A percentile compares a stretch with the other conserved stretches of the same genome.
These are phyloP conservation scores for Xestia c-nigrum DNA, from an alignment of 2,888 invertebrate species.

Conservation along the genomic window DNA sequence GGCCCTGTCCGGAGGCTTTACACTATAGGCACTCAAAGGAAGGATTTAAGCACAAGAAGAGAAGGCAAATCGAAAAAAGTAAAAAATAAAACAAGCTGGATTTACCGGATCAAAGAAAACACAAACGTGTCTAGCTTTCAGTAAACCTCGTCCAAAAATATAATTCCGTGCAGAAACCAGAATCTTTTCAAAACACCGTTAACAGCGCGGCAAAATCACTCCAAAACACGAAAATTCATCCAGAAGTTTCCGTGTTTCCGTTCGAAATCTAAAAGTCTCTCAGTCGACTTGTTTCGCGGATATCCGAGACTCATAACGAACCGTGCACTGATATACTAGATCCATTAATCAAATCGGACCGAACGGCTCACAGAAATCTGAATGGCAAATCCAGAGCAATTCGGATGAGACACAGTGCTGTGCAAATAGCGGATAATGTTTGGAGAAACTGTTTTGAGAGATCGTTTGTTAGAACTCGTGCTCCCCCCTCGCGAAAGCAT, in stretches of 20 bases:
- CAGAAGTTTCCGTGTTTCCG: conserved; percentile 8
- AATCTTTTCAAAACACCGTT: not conserved
- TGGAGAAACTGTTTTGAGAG: conserved; percentile 14
- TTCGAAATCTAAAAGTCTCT: conserved; percentile 36
- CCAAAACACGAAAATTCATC: conserved; percentile 24
- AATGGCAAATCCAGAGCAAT: conserved; percentile 78
- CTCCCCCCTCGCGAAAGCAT: no score
- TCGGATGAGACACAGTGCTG: conserved; percentile 36
- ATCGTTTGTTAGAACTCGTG: not conserved
- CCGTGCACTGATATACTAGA: conserved; percentile 69
- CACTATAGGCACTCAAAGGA: no score
- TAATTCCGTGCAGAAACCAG: not conserved
- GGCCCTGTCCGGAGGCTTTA: no score
- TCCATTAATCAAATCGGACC: conserved; percentile 82
- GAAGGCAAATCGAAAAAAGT: no score
- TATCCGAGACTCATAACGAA: conserved; percentile 59
- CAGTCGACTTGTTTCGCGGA: conserved; percentile 51
- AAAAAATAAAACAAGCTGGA: not conserved
- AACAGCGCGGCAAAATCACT: conserved; percentile 8
- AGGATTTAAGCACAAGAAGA: no score
- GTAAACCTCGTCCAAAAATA: not conserved
- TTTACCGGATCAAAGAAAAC: not conserved
- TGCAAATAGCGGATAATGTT: conserved; percentile 36
- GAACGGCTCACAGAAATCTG: conserved; percentile 83
- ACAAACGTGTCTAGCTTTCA: not conserved